Evolutionary conservation across 1,140 invertebrate species (phyloP).

Genomic region (Diorhabda elongata): DNA sequence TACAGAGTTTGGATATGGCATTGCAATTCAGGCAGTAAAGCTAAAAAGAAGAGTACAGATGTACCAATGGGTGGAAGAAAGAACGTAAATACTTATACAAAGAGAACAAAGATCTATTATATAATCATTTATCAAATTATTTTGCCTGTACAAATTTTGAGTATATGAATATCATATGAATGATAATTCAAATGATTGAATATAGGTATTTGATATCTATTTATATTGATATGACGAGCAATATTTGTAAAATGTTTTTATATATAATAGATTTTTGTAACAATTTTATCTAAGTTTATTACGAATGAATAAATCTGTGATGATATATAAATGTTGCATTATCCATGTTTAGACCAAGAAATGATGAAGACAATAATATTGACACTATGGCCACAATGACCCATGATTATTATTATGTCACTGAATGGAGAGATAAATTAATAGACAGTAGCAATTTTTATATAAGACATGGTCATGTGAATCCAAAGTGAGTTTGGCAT

Average conservation of each 20-base stretch:
- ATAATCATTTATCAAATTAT: too few relatives aligned
- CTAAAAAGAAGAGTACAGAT: slow-evolving; percentile 60
- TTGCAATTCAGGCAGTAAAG: slow-evolving; percentile 50
- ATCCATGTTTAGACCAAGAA: slow-evolving; percentile 27
- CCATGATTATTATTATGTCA: slow-evolving; percentile 65
- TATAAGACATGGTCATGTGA: slow-evolving; percentile 69
- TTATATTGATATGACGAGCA: too few relatives aligned
- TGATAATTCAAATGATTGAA: too few relatives aligned
- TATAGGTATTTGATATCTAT: too few relatives aligned
- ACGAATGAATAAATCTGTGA: background rate
- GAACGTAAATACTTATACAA: slow-evolving; percentile 47
- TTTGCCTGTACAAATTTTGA: too few relatives aligned
- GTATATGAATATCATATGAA: too few relatives aligned
- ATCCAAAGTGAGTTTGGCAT: slow-evolving; percentile 58
- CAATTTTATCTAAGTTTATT: slow-evolving; percentile 1
- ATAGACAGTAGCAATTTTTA: slow-evolving; percentile 73
- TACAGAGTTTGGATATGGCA: slow-evolving; percentile 60
- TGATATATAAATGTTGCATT: background rate
- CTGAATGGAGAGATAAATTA: slow-evolving; percentile 77
- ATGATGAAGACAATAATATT: slow-evolving; percentile 26
- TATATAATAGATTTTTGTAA: too few relatives aligned
- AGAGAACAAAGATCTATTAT: too few relatives aligned
- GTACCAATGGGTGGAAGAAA: slow-evolving; percentile 88
- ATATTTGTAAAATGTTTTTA: too few relatives aligned
- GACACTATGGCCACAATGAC: slow-evolving; percentile 25